Conservation (phyloP, 2,113 vertebrate species). For the Dromaius novaehollandiae region DNA sequence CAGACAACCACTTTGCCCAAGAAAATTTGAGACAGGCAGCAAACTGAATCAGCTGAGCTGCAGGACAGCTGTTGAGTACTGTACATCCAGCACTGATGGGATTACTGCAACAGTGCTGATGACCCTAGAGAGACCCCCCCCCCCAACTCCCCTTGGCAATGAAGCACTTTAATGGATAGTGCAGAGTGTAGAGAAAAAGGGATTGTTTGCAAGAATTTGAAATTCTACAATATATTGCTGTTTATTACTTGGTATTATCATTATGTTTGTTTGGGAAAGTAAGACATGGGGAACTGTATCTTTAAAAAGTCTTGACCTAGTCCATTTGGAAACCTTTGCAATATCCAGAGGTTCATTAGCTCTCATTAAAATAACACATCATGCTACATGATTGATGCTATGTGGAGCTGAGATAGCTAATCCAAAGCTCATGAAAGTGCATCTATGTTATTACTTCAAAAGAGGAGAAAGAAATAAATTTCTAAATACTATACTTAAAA, state of each 20-base stretch:
- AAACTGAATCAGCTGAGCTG: too few species aligned
- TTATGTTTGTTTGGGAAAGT: background rate
- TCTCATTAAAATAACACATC: background rate
- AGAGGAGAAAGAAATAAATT: constrained; percentile 24
- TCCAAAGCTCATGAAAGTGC: background rate
- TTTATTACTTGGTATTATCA: background rate
- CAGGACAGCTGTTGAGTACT: too few species aligned
- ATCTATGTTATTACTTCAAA: background rate
- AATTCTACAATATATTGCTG: background rate
- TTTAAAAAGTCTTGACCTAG: background rate
- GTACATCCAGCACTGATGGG: too few species aligned
- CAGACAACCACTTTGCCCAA: too few species aligned
- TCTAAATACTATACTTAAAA: constrained; percentile 19
- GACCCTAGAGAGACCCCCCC: too few species aligned
- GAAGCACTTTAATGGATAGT: background rate
- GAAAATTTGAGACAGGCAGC: too few species aligned
- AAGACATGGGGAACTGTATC: background rate
- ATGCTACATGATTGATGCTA: background rate
- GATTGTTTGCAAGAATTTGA: background rate
- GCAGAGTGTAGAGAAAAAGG: background rate
- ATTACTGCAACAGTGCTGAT: too few species aligned
- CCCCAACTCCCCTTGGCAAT: too few species aligned
- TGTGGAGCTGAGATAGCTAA: background rate
- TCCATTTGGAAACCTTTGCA: background rate
- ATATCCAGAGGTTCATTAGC: background rate